Percentiles rank a stretch among this genome's conserved stretches.
phyloP scores from a whole-genome alignment of 2,113 vertebrate genomes.

The Xyliphius kryptos region DNA sequence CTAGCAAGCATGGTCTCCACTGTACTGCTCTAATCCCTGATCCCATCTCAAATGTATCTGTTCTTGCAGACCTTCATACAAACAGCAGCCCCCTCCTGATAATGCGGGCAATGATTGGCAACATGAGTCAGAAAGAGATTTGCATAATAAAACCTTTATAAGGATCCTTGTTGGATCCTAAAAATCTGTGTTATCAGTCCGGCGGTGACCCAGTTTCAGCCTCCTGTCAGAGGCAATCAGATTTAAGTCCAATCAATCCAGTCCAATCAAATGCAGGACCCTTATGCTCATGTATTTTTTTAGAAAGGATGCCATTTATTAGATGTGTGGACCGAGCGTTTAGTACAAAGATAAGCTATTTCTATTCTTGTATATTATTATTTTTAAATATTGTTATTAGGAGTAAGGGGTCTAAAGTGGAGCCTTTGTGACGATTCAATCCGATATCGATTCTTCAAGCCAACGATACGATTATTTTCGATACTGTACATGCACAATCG shows the following conservation, averaged over 20 bases:
- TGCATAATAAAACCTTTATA: conserved; percentile 65
- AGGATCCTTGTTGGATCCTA: conserved; percentile 60
- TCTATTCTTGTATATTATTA: too few relatives aligned
- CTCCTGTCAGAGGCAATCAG: neutral
- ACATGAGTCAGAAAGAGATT: conserved; percentile 56
- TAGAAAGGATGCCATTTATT: neutral
- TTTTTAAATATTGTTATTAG: too few relatives aligned
- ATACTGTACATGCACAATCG: too few relatives aligned
- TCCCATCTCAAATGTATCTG: conserved; percentile 58
- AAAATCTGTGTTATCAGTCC: conserved; percentile 57
- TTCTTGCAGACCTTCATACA: conserved; percentile 47
- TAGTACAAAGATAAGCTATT: too few relatives aligned
- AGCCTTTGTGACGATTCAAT: too few relatives aligned
- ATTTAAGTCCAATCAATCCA: neutral
- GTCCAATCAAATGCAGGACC: neutral
- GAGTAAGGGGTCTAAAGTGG: too few relatives aligned
- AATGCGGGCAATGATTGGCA: conserved; percentile 54
- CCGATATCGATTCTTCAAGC: too few relatives aligned
- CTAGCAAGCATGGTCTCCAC: conserved; percentile 46
- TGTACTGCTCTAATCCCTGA: conserved; percentile 52
- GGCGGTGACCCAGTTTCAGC: neutral
- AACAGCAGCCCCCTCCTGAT: conserved; percentile 47
- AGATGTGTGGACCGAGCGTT: too few relatives aligned
- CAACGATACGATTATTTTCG: too few relatives aligned
- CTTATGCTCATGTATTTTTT: neutral